Evolutionary conservation across 2,113 vertebrate genomes (phyloP).

Genomic region (Odontesthes bonariensis): DNA sequence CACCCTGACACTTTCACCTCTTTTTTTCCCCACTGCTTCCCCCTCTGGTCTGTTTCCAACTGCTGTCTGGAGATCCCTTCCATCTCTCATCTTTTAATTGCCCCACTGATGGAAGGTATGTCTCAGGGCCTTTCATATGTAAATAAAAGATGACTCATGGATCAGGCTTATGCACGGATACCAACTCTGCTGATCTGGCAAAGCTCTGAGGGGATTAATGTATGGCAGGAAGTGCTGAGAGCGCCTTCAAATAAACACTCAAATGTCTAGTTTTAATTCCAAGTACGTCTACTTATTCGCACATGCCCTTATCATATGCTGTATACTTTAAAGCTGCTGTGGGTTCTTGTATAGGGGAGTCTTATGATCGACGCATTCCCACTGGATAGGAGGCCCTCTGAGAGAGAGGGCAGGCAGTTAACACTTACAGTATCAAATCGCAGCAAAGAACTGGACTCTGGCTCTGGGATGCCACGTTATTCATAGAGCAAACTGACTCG

Average conservation of each 20-base stretch:
- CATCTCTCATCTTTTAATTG: not conserved
- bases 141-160: conserved; percentile 54
- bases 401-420: conserved; percentile 59
- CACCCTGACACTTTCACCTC: not conserved
- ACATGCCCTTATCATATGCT: not conserved
- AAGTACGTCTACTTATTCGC: not conserved
- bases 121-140: conserved; percentile 27
- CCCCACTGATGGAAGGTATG: not conserved
- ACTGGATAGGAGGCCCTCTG: not conserved
- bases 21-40: not conserved
- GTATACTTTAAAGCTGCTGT: not conserved
- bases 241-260: not conserved
- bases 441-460: conserved; percentile 36
- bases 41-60: not conserved
- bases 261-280: not conserved
- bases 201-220: conserved; percentile 29
- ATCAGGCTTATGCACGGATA: conserved; percentile 23
- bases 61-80: conserved; percentile 26
- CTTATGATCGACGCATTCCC: conserved; percentile 32
- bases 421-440: conserved; percentile 65
- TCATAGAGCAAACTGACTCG: conserved; percentile 63
- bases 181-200: conserved; percentile 35
- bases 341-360: conserved; percentile 6
- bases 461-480: conserved; percentile 55
- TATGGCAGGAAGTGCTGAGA: not conserved